Conservation (phyloP, 2,797 vertebrate genomes). For the Clarias fuscus region DNA sequence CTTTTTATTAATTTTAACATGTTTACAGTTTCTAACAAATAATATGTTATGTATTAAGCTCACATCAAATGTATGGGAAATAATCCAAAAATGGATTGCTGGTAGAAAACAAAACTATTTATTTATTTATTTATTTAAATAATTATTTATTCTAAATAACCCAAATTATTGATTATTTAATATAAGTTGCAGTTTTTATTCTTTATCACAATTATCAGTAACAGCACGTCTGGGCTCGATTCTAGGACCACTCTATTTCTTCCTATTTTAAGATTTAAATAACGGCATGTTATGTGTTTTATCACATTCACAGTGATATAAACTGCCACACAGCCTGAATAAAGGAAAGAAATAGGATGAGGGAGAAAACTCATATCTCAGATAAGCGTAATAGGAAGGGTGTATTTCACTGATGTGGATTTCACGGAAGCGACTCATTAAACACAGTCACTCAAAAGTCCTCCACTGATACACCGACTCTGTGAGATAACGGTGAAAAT, state of each 20-base stretch:
- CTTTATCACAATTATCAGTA: not conserved
- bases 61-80: not conserved
- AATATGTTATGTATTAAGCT: not conserved
- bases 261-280: not conserved
- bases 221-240: not conserved
- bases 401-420: not conserved
- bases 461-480: not conserved
- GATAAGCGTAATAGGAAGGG: conserved; percentile 16
- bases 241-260: not conserved
- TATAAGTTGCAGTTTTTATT: not conserved
- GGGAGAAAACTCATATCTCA: not conserved
- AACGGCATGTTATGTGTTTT: not conserved
- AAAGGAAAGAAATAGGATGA: not conserved
- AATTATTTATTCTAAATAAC: not conserved
- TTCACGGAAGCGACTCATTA: not conserved
- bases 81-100: not conserved
- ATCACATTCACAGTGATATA: not conserved
- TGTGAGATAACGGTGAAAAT: not conserved
- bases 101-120: too few species aligned
- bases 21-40: not conserved
- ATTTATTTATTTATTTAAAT: too few species aligned
- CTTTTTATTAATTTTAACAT: not conserved
- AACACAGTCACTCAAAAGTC: not conserved
- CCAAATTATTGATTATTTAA: not conserved
- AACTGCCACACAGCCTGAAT: not conserved